These are phyloP conservation scores for Girardinichthys multiradiatus DNA, from an alignment of 2,113 vertebrate species.

Conservation along the genomic window DNA sequence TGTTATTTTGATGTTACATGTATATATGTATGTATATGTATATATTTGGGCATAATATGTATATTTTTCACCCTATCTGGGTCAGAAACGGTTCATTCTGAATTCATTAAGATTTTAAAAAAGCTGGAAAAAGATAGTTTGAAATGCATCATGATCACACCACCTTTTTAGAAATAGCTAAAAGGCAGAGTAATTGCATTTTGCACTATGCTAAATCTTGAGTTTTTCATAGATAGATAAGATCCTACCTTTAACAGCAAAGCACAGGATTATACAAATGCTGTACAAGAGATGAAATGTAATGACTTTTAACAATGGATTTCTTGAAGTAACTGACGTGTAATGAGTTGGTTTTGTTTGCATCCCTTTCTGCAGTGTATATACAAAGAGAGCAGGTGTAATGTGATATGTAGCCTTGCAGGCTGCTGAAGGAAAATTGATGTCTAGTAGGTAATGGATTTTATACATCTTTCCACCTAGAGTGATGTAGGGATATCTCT, in stretches of 20 bases:
- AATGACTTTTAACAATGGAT: not conserved
- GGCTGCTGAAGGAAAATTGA: not conserved
- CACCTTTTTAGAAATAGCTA: not conserved
- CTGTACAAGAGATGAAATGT: not conserved
- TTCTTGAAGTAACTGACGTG: not conserved
- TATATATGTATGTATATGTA: not conserved
- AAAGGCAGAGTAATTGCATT: not conserved
- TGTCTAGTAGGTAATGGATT: constrained; percentile 38
- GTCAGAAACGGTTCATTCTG: not conserved
- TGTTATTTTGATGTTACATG: not conserved
- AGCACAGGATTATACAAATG: too few species aligned
- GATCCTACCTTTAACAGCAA: not conserved
- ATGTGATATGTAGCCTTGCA: constrained; percentile 25
- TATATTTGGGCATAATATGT: not conserved
- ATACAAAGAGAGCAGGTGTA: not conserved
- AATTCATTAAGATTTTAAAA: not conserved
- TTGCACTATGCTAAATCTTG: not conserved
- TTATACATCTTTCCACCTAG: constrained; percentile 16
- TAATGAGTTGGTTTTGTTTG: constrained; percentile 7
- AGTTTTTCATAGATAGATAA: not conserved
- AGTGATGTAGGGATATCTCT: constrained; percentile 14
- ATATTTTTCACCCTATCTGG: not conserved
- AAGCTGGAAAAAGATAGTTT: not conserved
- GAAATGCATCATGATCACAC: not conserved
- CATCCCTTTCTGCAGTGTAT: not conserved